Base-by-base conservation (phyloP, 2,113 vertebrate species). In the Tupaia tana region DNA sequence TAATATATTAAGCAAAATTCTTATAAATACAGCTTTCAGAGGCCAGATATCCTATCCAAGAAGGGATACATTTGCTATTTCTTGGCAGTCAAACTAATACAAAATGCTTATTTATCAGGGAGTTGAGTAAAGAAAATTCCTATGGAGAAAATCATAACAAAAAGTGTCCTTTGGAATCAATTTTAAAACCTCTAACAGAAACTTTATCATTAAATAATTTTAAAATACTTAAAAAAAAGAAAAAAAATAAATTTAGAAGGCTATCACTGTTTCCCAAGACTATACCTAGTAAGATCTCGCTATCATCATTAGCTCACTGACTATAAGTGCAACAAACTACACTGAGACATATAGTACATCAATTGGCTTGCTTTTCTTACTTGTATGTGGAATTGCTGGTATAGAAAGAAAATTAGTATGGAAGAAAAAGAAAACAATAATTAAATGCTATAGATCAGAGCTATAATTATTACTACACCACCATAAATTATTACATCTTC, bases 391-490 rank as follows among this genome's bases (percentile, higher is more conserved):
- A 4, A 52, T 73, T 29, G 20, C 25, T 31, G 1, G 3, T 15
- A 4, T 24, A 31, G 15, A 70, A 74, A 8, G 56, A 6, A 25
- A 3, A 10, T 4, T 2, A 1, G 7, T 3, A 54, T 11, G 20
- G 15, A 61, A 79, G 34, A n/a, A 81, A 10, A 29, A 0, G 6
- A 24, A 71, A 7, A 88, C 66, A 59, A 4, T 19, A 34, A 88
- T 52, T 52, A 73, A 54, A 0, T 31, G 4, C 43, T 43, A 43
- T 43, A 43, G 43, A 43, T 8, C 11, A 77, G 13, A 1, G 2
- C 31, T 91, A 7, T 56, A 69, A 29, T 87, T 56, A 6, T 31
- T 12, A 11, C 59, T 22, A 22, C 24, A 27, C 4, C 14, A 61
- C 2, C 75, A 24, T 9, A 43, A 61, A 52, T 52, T 9, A 64